Evolutionary conservation across 92 coral and sea anemone genomes (phyloP), one percentile per base, ranked within the genome.

Genomic region (Zoanthus gigantus): DNA sequence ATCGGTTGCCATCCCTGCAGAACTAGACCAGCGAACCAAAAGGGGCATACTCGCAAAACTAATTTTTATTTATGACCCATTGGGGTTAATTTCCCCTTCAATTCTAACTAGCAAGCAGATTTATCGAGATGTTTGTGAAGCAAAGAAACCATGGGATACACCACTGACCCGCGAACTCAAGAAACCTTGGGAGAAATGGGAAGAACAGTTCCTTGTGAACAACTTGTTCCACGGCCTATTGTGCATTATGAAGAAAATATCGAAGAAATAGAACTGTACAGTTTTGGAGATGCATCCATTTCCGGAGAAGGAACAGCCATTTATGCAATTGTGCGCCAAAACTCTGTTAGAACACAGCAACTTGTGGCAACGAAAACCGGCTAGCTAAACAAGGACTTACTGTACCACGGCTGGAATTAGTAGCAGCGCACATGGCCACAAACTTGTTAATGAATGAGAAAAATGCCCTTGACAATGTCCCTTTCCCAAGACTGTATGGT

Each of bases 91-190:
- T 60, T 73, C 90, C 16, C 94, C 88, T 3, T 76, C 28, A 69
- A 80, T 89, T n/a, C 89, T 89, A 72, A 18, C 54, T 2, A 91
- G 92, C 58, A 92, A 92, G 28, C 80, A 86, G 17, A 86, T 92
- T 29, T 92, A 89, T 48, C 83, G 91, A 6, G 92, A 88, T 11
- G 86, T 87, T 37, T 89, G 91, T 56, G 86, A 89, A 78, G 46
- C 82, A 11, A 92, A 89, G 72, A 50, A 58, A 34, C 82, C 88
- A 67, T 92, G 94, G 94, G 92, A 89, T 17, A 77, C 87, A 30
- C 37, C 46, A 9, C 82, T 89, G 10, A 23, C 47, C 56, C 11
- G 47, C 57, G 89, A 75, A 4, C 82, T 71, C 50, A 72, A 50
- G 17, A 78, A 86, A 44, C 76, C 54, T 28, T 88, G 89, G 92